These are phyloP conservation scores for Platycercus adscitus DNA, from an alignment of 2,113 vertebrate genomes.

Conservation along the genomic window DNA sequence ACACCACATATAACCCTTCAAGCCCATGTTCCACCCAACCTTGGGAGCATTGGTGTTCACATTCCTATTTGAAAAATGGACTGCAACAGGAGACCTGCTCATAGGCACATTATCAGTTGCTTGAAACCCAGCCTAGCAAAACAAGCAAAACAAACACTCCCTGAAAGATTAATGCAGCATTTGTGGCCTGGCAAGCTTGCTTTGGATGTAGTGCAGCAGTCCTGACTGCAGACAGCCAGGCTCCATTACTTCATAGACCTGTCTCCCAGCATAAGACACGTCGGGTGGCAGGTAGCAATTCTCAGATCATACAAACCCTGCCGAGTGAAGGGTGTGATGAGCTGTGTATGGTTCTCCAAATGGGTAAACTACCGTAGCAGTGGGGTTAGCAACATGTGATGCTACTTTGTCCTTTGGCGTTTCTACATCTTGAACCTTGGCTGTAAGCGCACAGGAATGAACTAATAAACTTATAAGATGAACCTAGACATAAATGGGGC, in stretches of 20 bases:
- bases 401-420: slow-evolving; percentile 58
- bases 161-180: slow-evolving; percentile 27
- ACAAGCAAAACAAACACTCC: slow-evolving; percentile 40
- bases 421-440: slow-evolving; percentile 70
- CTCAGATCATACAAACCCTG: slow-evolving; percentile 79
- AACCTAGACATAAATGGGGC: slow-evolving; percentile 75
- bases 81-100: slow-evolving; percentile 67
- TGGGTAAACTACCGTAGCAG: slow-evolving; percentile 69
- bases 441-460: slow-evolving; percentile 76
- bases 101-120: slow-evolving; percentile 75
- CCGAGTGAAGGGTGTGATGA: slow-evolving; percentile 73
- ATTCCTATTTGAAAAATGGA: slow-evolving; percentile 78
- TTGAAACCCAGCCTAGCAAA: slow-evolving; percentile 80
- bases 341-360: slow-evolving; percentile 72
- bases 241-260: slow-evolving; percentile 78
- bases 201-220: slow-evolving; percentile 28
- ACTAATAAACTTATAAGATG: slow-evolving; percentile 81
- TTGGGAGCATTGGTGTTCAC: slow-evolving; percentile 74
- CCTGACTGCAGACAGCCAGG: slow-evolving; percentile 17
- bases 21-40: slow-evolving; percentile 78
- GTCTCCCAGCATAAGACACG: slow-evolving; percentile 70
- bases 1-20: neutral
- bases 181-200: slow-evolving; percentile 17
- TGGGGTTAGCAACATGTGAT: slow-evolving; percentile 55
- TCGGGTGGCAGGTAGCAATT: slow-evolving; percentile 81